These are phyloP conservation scores for Andricus quercusramuli DNA, from an alignment of 2,888 invertebrate species.

Conservation along the genomic window DNA sequence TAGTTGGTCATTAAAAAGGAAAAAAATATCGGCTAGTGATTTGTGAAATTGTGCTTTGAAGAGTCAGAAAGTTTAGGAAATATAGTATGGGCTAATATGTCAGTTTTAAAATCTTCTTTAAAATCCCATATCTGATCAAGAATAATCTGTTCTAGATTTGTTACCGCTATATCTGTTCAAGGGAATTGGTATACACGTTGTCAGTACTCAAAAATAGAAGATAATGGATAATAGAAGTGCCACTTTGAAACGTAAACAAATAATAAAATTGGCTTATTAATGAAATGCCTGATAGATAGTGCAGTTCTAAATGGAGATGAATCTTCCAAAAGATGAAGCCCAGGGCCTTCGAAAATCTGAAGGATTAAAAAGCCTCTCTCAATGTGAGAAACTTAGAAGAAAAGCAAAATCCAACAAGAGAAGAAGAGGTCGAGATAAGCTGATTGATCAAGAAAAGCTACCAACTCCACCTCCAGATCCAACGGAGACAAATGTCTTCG, in stretches of 20 bases:
- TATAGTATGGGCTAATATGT: not conserved
- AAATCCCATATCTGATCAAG: not conserved
- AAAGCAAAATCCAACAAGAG: not conserved
- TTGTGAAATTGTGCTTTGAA: not conserved
- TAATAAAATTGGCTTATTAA: not conserved
- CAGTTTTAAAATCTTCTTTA: not conserved
- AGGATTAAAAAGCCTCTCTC: not conserved
- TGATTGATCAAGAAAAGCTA: conserved; percentile 58
- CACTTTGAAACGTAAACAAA: not conserved
- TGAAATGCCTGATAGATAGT: not conserved
- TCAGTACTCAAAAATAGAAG: not conserved
- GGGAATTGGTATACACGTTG: not conserved
- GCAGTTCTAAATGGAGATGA: conserved; percentile 31
- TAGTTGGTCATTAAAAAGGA: not conserved
- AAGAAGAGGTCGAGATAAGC: conserved; percentile 42
- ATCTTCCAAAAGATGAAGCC: not conserved
- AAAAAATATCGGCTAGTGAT: conserved; percentile 6
- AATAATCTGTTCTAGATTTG: too few species aligned
- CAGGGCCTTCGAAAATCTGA: not conserved
- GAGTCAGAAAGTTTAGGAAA: not conserved
- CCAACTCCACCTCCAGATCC: conserved; percentile 80
- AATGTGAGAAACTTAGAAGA: conserved; percentile 13
- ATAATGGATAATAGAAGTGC: not conserved
- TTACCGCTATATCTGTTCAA: too few species aligned
- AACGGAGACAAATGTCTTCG: conserved; percentile 27